These are phyloP conservation scores for Peribatodes rhomboidaria DNA, from an alignment of 2,888 invertebrate genomes.

Conservation along the genomic window DNA sequence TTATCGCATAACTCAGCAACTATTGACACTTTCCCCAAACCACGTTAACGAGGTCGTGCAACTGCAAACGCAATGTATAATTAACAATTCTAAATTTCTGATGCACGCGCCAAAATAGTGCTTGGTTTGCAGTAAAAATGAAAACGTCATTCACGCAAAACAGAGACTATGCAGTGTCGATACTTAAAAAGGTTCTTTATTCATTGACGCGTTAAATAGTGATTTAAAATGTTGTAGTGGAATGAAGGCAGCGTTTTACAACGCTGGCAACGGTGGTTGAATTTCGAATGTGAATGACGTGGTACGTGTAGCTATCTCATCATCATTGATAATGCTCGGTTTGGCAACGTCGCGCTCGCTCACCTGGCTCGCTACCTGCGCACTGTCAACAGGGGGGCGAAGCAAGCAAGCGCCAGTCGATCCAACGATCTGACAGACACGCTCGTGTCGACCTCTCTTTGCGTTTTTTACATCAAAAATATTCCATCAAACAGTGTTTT, in stretches of 20 bases:
- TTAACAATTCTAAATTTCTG: slow-evolving; percentile 34
- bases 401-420: slow-evolving; percentile 75
- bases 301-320: slow-evolving; percentile 78
- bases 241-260: slow-evolving; percentile 65
- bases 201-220: slow-evolving; percentile 60
- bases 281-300: slow-evolving; percentile 64
- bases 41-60: slow-evolving; percentile 56
- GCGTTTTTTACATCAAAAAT: slow-evolving; percentile 59
- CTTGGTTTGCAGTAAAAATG: slow-evolving; percentile 49
- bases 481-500: slow-evolving; percentile 62
- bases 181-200: slow-evolving; percentile 50
- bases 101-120: slow-evolving; percentile 44
- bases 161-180: slow-evolving; percentile 50
- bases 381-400: slow-evolving; percentile 83
- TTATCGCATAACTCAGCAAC: slow-evolving; percentile 53
- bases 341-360: slow-evolving; percentile 85
- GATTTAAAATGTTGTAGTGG: slow-evolving; percentile 47
- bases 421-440: slow-evolving; percentile 73
- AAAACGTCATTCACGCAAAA: slow-evolving; percentile 40
- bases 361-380: slow-evolving; percentile 84
- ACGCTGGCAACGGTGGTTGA: slow-evolving; percentile 68
- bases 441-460: slow-evolving; percentile 67
- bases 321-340: slow-evolving; percentile 84
- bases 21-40: slow-evolving; percentile 63
- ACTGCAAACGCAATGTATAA: slow-evolving; percentile 62